phyloP scores from a whole-genome alignment of 2,888 invertebrate genomes.

The Dioctria linearis region DNA sequence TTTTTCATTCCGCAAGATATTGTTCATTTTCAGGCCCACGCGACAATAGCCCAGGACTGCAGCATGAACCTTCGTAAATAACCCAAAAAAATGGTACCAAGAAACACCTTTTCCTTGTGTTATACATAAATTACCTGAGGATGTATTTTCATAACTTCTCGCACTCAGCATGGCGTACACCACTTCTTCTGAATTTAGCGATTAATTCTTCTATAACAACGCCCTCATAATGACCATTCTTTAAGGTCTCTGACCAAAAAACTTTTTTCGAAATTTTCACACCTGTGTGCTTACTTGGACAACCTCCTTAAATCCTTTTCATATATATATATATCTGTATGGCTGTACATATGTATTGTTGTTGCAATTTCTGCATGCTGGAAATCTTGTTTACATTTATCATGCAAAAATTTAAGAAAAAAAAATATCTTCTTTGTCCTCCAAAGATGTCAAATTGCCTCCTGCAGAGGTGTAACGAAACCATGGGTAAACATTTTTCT shows the following conservation, averaged over 20 bases:
- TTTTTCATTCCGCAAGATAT: too few species aligned
- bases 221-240: slow-evolving; percentile 16
- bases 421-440: slow-evolving; percentile 11
- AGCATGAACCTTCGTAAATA: neutral
- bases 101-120: slow-evolving; percentile 20
- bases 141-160: neutral
- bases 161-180: slow-evolving; percentile 20
- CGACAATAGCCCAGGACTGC: neutral
- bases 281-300: slow-evolving; percentile 29
- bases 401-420: neutral
- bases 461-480: slow-evolving; percentile 39
- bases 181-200: slow-evolving; percentile 8
- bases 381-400: slow-evolving; percentile 44
- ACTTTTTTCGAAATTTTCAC: slow-evolving; percentile 23
- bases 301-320: neutral
- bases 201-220: neutral
- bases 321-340: neutral
- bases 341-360: neutral
- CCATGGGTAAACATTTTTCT: slow-evolving; percentile 8
- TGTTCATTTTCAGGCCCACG: slow-evolving; percentile 3
- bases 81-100: slow-evolving; percentile 2
- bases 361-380: neutral
- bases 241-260: slow-evolving; percentile 1
- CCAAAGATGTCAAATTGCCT: slow-evolving; percentile 2
- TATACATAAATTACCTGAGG: slow-evolving; percentile 20